A percentile compares a stretch with the other conserved stretches of the same genome.
Conservation (phyloP, 2,888 invertebrate genomes). For the Cheilosia scutellata region DNA sequence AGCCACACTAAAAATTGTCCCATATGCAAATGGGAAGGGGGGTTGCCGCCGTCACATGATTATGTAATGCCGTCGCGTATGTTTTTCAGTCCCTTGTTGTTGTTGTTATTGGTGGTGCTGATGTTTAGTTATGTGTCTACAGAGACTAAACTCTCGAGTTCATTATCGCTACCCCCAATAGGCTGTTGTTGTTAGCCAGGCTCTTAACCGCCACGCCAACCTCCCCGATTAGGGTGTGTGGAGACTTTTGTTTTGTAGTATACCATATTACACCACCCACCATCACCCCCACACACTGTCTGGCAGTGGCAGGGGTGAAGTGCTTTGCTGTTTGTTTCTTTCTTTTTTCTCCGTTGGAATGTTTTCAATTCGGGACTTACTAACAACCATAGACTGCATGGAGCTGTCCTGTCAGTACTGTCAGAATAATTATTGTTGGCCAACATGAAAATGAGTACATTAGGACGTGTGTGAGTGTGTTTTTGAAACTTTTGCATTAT, state of each 20-base stretch:
- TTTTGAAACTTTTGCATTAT: not conserved
- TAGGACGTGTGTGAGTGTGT: not conserved
- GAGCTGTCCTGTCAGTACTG: slow-evolving; percentile 17
- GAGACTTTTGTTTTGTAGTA: slow-evolving; percentile 18
- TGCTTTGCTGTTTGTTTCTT: not conserved
- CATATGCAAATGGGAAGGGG: slow-evolving; percentile 51
- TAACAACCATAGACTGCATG: slow-evolving; percentile 10
- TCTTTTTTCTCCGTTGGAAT: not conserved
- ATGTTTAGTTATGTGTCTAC: slow-evolving; percentile 60
- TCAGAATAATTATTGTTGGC: slow-evolving; percentile 25
- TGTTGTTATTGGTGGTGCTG: slow-evolving; percentile 26
- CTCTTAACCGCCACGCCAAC: slow-evolving; percentile 22
- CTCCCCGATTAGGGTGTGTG: slow-evolving; percentile 21
- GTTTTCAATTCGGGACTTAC: slow-evolving; percentile 15
- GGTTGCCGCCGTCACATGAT: slow-evolving; percentile 50
- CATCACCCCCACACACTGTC: not conserved
- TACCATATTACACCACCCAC: slow-evolving; percentile 8
- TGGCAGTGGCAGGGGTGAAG: not conserved
- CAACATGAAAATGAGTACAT: slow-evolving; percentile 14
- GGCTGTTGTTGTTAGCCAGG: slow-evolving; percentile 43
- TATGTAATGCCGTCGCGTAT: slow-evolving; percentile 54
- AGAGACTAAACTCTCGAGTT: slow-evolving; percentile 53
- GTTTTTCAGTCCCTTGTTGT: slow-evolving; percentile 29
- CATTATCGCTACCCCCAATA: slow-evolving; percentile 62
- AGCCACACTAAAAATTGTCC: slow-evolving; percentile 39